These are phyloP conservation scores for Telenomus remus DNA, from an alignment of 1,140 invertebrate genomes.

Conservation along the genomic window DNA sequence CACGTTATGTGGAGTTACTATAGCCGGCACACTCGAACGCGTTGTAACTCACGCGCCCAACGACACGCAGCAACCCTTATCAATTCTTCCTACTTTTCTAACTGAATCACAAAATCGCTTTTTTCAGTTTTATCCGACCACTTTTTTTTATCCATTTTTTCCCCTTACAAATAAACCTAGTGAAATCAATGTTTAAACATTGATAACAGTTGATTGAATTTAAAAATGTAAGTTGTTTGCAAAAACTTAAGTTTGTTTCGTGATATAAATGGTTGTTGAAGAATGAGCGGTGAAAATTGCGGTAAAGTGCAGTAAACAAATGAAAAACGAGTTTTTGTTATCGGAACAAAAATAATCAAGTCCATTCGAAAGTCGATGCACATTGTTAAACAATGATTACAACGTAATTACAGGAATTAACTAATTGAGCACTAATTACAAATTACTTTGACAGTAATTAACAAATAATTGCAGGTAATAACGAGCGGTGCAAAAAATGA, in stretches of 20 bases:
- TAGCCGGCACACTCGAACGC: constrained; percentile 21
- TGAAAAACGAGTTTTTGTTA: constrained; percentile 15
- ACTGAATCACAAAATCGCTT: constrained; percentile 20
- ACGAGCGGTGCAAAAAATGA: constrained; percentile 5
- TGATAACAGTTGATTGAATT: too few species aligned
- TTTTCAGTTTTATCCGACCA: constrained; percentile 3
- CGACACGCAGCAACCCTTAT: constrained; percentile 32
- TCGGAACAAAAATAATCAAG: constrained; percentile 26
- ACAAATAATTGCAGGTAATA: constrained; percentile 25
- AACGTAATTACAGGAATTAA: constrained; percentile 28
- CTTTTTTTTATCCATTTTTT: too few species aligned
- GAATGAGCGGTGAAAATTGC: too few species aligned
- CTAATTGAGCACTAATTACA: constrained; percentile 47
- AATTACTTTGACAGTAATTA: constrained; percentile 37
- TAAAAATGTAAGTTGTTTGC: too few species aligned
- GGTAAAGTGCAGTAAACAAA: too few species aligned
- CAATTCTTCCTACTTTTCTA: constrained; percentile 43
- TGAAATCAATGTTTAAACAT: too few species aligned
- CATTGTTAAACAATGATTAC: constrained; percentile 30
- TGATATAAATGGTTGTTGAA: too few species aligned
- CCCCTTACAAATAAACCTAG: too few species aligned
- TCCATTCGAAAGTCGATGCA: constrained; percentile 18
- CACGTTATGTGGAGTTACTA: constrained; percentile 37
- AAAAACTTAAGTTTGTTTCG: too few species aligned
- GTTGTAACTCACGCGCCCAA: constrained; percentile 38